phyloP scores from a whole-genome alignment of 2,888 invertebrate species.

The Aphrophora alni region DNA sequence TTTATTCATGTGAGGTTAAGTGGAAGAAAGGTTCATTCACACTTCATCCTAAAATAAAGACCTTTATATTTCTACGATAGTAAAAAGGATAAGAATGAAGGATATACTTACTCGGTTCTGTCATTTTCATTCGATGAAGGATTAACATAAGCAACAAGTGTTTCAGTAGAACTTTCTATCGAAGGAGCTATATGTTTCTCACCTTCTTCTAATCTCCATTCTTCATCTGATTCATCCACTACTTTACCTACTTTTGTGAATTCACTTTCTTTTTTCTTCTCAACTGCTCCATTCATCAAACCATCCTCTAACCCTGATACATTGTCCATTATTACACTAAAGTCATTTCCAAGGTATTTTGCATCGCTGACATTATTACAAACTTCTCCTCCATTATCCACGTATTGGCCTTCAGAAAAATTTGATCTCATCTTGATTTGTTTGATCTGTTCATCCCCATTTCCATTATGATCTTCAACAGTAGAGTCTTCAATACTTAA shows the following conservation, averaged over 20 bases:
- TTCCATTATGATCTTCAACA: constrained; percentile 53
- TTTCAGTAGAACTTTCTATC: not conserved
- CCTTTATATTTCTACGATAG: no score
- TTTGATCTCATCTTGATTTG: not conserved
- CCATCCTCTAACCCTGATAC: not conserved
- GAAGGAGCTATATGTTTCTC: not conserved
- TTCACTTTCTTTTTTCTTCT: not conserved
- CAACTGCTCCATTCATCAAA: not conserved
- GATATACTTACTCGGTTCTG: not conserved
- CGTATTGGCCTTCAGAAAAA: not conserved
- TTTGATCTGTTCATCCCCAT: constrained; percentile 37
- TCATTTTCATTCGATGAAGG: not conserved
- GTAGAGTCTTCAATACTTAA: not conserved
- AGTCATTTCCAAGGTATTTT: not conserved
- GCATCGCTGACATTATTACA: not conserved
- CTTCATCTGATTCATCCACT: not conserved
- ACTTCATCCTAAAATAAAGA: no score
- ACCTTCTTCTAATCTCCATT: not conserved
- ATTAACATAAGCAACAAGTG: not conserved
- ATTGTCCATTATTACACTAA: not conserved
- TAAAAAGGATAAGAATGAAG: no score
- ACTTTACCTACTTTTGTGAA: not conserved
- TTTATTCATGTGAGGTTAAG: no score
- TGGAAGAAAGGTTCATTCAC: no score
- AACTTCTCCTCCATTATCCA: not conserved